Conservation (phyloP, 2,888 invertebrate genomes). For the Synergus laeviventris region DNA sequence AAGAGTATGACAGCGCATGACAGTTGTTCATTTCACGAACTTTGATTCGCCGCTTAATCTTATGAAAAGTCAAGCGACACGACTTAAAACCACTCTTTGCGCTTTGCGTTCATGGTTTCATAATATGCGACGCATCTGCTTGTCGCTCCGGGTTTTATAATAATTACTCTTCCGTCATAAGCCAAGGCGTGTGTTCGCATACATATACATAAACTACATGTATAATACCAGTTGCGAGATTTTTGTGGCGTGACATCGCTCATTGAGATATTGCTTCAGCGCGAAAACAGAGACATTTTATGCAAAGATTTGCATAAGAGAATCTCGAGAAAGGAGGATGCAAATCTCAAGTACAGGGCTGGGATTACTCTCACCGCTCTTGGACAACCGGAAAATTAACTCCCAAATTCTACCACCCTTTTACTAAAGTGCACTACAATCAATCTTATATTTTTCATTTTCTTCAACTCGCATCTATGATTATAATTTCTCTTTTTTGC, state of each 20-base stretch:
- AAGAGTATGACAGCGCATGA: conserved; percentile 18
- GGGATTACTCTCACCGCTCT: conserved; percentile 14
- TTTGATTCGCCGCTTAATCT: conserved; percentile 38
- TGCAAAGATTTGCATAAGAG: conserved; percentile 32
- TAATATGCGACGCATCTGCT: conserved; percentile 37
- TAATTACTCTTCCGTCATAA: conserved; percentile 37
- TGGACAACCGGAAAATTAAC: conserved; percentile 20
- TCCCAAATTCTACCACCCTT: not conserved
- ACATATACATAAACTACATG: not conserved
- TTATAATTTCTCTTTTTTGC: too few relatives aligned
- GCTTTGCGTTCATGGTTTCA: conserved; percentile 29
- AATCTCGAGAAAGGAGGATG: conserved; percentile 32
- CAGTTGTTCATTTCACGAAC: conserved; percentile 24
- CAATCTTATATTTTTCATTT: not conserved
- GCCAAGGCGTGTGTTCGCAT: conserved; percentile 14
- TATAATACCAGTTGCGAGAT: conserved; percentile 18
- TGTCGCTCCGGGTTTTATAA: conserved; percentile 36
- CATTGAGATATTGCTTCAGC: conserved; percentile 35
- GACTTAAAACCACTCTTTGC: conserved; percentile 32
- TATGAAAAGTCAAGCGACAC: conserved; percentile 21
- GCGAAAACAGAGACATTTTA: conserved; percentile 33
- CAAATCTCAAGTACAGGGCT: conserved; percentile 25
- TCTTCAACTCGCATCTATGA: too few relatives aligned
- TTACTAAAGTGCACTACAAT: not conserved
- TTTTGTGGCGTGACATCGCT: conserved; percentile 24